A percentile compares a stretch with the other conserved stretches of the same genome.
These are phyloP conservation scores for Gymnodraco acuticeps DNA, from an alignment of 2,797 vertebrate genomes.

Conservation along the genomic window DNA sequence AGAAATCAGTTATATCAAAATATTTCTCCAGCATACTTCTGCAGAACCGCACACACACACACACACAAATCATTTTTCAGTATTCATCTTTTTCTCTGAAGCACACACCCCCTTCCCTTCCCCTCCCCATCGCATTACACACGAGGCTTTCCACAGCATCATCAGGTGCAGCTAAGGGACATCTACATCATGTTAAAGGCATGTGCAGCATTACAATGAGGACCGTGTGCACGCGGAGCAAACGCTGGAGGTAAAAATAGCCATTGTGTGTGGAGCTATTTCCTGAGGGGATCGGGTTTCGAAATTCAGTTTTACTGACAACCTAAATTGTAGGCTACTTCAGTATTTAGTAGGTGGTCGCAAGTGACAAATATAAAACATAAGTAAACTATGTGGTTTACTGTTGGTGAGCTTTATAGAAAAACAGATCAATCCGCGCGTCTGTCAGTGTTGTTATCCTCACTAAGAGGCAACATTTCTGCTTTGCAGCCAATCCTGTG, in stretches of 20 bases:
- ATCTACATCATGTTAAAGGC: neutral
- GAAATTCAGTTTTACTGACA: slow-evolving; percentile 35
- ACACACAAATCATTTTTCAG: no score
- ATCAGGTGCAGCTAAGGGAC: slow-evolving; percentile 8
- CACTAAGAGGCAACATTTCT: neutral
- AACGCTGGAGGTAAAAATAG: slow-evolving; percentile 26
- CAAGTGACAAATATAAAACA: neutral
- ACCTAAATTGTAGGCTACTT: neutral
- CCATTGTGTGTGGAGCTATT: neutral
- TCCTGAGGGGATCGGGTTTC: slow-evolving; percentile 25
- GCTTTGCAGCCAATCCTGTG: neutral
- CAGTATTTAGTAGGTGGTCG: neutral
- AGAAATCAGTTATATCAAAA: neutral
- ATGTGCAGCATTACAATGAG: slow-evolving; percentile 31
- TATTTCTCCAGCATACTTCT: neutral
- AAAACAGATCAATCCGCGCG: neutral
- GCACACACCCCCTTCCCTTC: neutral
- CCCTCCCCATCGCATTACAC: neutral
- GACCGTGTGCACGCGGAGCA: neutral
- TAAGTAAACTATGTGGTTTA: no score
- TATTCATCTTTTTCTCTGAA: neutral
- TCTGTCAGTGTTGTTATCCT: neutral
- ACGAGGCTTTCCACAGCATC: neutral
- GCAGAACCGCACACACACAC: neutral
- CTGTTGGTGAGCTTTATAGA: neutral